A percentile compares a stretch with the other conserved stretches of the same genome.
Conservation (phyloP, 1,140 invertebrate genomes). For the Thaumatotibia leucotreta region DNA sequence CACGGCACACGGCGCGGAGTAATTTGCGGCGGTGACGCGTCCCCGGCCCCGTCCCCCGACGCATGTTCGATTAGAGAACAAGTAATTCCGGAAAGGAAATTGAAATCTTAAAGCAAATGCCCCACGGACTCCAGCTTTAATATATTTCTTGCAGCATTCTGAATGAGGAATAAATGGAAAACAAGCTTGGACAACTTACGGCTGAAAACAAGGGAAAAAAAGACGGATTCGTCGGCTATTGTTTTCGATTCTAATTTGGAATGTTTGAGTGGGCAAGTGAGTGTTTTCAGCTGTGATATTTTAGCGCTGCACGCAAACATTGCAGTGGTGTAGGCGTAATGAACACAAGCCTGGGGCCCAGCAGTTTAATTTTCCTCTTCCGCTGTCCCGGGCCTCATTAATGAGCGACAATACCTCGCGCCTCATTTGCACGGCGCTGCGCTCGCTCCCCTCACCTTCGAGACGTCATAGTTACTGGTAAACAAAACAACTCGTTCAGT, state of each 20-base stretch:
- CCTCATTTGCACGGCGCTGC: conserved; percentile 47
- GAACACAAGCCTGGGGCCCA: conserved; percentile 66
- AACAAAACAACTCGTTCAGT: conserved; percentile 2
- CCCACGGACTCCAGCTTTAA: conserved; percentile 49
- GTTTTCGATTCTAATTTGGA: conserved; percentile 40
- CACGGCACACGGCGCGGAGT: conserved; percentile 63
- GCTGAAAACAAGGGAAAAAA: conserved; percentile 35
- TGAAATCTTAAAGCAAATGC: conserved; percentile 74
- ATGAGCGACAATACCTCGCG: conserved; percentile 68
- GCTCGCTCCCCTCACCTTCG: background rate
- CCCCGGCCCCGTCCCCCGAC: conserved; percentile 48
- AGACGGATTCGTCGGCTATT: background rate
- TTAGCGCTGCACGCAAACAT: conserved; percentile 54
- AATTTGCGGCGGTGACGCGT: conserved; percentile 62
- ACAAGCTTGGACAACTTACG: conserved; percentile 12
- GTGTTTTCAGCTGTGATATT: conserved; percentile 41
- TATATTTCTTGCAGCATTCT: conserved; percentile 45
- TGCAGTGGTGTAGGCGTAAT: conserved; percentile 61
- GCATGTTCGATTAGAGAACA: conserved; percentile 72
- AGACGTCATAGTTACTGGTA: conserved; percentile 7
- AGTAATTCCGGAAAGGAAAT: conserved; percentile 75
- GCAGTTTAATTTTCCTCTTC: conserved; percentile 76
- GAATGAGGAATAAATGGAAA: conserved; percentile 54
- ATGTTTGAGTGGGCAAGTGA: conserved; percentile 25
- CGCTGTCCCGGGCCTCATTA: conserved; percentile 67